Base-by-base conservation (phyloP, 2,797 vertebrate species). In the Chelon labrosus region DNA sequence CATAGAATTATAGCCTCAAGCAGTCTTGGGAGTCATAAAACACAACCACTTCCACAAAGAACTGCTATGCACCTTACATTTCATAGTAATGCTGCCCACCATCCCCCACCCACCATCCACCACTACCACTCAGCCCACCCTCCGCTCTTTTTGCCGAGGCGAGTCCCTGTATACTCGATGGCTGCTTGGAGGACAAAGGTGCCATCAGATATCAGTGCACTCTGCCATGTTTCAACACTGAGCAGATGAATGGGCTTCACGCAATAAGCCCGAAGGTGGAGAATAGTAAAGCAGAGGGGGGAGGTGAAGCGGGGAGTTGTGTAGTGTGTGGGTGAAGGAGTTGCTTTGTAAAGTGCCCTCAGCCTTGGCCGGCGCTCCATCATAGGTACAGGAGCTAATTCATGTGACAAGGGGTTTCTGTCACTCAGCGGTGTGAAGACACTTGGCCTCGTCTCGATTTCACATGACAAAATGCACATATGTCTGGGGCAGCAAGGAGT, bases 221-320 rank as follows among this genome's bases (percentile, higher is more conserved):
- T 70, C 70, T 86, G 80, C 76, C 64, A 69, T 87, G 92, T 89
- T 89, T 90, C 79, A 89, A 83, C 87, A 85, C 77, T 83, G 84
- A 86, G 83, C 88, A 93, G 91, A 93, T 93, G 88, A 93, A 93
- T 87, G 58, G 77, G 75, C 76, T 86, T 86, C 80, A 83, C 82
- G 83, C 79, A 86, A 89, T 87, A 86, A 91, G 88, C 89, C 86
- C 77, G 54, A 75, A 88, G 85, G 81, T 75, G 52, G 72, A 73
- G 71, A 70, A 70, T 19, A 72, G 82, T 61, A 54, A 69, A 80
- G 62, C 47, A n/a, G 41, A 39, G 69, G 73, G 73, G 50, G 73
- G n/a, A 55, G 56, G 35, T 60, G 53, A 80, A 72, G 77, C 41
- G 65, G 39, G 54, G 74, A 51, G 58, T 57, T 50, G 74, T 27